These are phyloP conservation scores for Burhinus bistriatus DNA, from an alignment of 2,113 vertebrate genomes.

Conservation along the genomic window DNA sequence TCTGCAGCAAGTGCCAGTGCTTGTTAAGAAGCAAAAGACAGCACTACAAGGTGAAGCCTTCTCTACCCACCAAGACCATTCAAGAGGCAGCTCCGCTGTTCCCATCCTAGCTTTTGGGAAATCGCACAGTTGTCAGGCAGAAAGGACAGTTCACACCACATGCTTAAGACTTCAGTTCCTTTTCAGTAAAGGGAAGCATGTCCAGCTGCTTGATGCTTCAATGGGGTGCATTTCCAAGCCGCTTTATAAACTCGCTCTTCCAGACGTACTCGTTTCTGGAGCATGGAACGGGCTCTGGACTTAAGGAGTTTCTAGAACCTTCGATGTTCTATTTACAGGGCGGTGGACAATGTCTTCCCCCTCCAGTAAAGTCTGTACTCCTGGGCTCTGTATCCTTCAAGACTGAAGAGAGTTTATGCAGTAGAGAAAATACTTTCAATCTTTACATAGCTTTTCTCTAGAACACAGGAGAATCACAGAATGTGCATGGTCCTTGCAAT, in stretches of 20 bases:
- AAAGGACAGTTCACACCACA: neutral
- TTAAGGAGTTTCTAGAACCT: neutral
- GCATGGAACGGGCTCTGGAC: neutral
- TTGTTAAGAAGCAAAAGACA: neutral
- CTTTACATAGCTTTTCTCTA: constrained; percentile 55
- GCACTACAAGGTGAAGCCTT: neutral
- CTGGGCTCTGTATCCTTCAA: neutral
- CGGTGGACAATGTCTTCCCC: neutral
- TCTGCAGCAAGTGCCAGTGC: neutral
- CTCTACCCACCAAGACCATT: neutral
- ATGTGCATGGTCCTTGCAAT: constrained; percentile 86
- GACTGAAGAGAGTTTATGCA: neutral
- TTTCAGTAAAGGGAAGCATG: neutral
- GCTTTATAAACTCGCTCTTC: neutral
- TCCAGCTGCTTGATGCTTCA: neutral
- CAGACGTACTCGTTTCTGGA: neutral
- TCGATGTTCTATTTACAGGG: neutral
- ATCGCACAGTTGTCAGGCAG: neutral
- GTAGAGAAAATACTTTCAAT: neutral
- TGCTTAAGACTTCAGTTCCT: neutral
- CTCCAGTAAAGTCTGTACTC: neutral
- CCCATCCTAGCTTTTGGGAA: neutral
- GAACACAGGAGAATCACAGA: constrained; percentile 94
- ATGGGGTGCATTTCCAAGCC: neutral
- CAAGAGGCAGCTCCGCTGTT: neutral